Evolutionary conservation across 2,888 invertebrate species (phyloP).

Genomic region (Terebella lapidaria): DNA sequence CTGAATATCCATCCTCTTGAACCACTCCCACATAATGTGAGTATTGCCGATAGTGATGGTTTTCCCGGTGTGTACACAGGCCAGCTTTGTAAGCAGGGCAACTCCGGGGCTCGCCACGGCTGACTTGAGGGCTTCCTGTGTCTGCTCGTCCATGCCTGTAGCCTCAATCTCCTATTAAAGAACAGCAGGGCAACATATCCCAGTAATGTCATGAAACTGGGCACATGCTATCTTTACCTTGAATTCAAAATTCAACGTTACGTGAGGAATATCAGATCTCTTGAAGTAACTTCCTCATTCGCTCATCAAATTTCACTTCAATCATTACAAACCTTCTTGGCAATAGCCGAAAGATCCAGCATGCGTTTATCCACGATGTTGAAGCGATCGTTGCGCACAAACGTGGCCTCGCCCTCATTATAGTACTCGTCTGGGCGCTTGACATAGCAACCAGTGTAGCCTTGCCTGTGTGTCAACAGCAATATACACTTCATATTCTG

Average conservation of each 20-base stretch:
- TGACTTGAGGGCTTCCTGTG: constrained; percentile 30
- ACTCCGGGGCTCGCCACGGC: constrained; percentile 41
- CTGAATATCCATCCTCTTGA: constrained; percentile 39
- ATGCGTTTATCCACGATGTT: constrained; percentile 16
- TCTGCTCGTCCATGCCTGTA: constrained; percentile 28
- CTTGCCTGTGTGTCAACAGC: constrained; percentile 23
- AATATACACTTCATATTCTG: too few species aligned
- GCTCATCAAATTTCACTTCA: too few species aligned
- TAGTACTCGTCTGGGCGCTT: constrained; percentile 25
- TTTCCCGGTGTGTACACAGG: constrained; percentile 33
- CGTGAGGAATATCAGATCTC: too few species aligned
- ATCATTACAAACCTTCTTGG: too few species aligned
- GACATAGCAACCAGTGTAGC: constrained; percentile 26
- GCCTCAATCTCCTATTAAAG: constrained; percentile 30
- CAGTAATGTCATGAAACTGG: neutral
- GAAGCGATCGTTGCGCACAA: constrained; percentile 41
- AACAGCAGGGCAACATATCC: too few species aligned
- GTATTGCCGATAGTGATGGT: constrained; percentile 43
- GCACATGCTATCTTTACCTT: neutral
- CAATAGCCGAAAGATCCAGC: constrained; percentile 4
- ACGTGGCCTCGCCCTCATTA: constrained; percentile 49
- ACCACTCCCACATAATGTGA: constrained; percentile 40
- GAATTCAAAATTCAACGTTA: too few species aligned
- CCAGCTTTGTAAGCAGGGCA: constrained; percentile 35
- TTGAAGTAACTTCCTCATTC: too few species aligned